phyloP scores from a whole-genome alignment of 2,888 invertebrate genomes.

The Masnerella sp. region DNA sequence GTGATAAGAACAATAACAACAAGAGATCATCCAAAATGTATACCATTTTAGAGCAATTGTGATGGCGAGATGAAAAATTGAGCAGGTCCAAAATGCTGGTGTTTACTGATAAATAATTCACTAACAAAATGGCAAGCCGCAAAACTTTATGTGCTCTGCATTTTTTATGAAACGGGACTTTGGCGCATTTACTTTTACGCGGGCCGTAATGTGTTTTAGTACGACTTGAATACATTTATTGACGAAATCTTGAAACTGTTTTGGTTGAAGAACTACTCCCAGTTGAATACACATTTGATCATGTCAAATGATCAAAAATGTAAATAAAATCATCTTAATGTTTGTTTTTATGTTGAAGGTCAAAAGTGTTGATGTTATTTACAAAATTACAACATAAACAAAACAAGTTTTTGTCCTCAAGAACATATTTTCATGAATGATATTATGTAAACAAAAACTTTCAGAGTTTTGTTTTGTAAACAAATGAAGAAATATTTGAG shows the following conservation, averaged over 20 bases:
- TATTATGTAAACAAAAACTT: too few relatives aligned
- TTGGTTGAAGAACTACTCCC: too few relatives aligned
- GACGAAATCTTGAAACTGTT: slow-evolving; percentile 11
- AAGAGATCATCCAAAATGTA: background rate
- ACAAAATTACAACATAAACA: too few relatives aligned
- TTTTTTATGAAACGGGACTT: slow-evolving; percentile 21
- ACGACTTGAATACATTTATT: slow-evolving; percentile 4
- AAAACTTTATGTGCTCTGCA: slow-evolving; percentile 16
- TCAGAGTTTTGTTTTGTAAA: too few relatives aligned
- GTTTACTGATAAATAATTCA: slow-evolving; percentile 23
- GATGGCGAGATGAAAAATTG: slow-evolving; percentile 14
- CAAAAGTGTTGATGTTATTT: too few relatives aligned
- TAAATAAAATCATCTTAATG: too few relatives aligned
- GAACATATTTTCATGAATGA: too few relatives aligned
- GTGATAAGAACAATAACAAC: background rate
- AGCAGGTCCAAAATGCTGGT: slow-evolving; percentile 8
- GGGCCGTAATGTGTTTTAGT: slow-evolving; percentile 3
- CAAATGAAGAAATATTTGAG: too few relatives aligned
- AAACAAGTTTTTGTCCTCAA: too few relatives aligned
- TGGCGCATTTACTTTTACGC: slow-evolving; percentile 16
- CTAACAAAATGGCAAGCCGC: slow-evolving; percentile 13
- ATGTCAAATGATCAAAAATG: too few relatives aligned
- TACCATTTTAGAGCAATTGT: slow-evolving; percentile 8
- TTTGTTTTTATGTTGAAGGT: too few relatives aligned
- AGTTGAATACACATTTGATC: too few relatives aligned